Evolutionary conservation across 1,140 invertebrate species (phyloP).

Genomic region (Microplitis mediator): DNA sequence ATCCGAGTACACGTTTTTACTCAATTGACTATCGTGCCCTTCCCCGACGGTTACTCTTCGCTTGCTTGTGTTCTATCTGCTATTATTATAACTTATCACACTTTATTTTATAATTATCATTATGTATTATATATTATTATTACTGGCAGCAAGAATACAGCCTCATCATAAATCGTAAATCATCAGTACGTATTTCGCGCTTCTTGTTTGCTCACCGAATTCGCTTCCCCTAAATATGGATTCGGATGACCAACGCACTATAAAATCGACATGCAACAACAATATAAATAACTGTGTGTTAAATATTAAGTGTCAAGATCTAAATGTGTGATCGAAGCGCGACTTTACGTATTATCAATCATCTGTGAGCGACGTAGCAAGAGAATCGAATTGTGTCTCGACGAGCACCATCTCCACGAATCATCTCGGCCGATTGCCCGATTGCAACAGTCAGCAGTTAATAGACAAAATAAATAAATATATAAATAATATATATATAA

Average conservation of each 20-base stretch:
- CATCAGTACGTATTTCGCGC: not conserved
- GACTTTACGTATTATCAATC: not conserved
- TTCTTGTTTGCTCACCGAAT: conserved; percentile 2
- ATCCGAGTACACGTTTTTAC: not conserved
- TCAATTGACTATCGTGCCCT: conserved; percentile 8
- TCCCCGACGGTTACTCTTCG: conserved; percentile 1
- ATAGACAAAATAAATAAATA: not conserved
- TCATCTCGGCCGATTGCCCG: conserved; percentile 9
- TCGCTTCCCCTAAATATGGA: conserved; percentile 26
- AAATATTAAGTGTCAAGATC: not conserved
- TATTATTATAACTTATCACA: not conserved
- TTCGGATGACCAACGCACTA: not conserved
- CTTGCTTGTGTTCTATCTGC: conserved; percentile 19
- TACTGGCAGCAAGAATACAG: not conserved
- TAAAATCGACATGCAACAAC: not conserved
- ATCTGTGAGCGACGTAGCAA: conserved; percentile 1
- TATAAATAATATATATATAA: not conserved
- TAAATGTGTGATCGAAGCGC: not conserved
- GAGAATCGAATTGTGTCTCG: not conserved
- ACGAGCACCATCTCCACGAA: conserved; percentile 7
- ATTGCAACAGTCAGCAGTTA: not conserved
- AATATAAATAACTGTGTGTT: not conserved
- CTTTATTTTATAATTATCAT: not conserved
- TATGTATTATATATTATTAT: not conserved
- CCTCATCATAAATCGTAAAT: not conserved